These are phyloP conservation scores for Caenorhabditis sp. DNA, from an alignment of 2,888 invertebrate species.

Conservation along the genomic window DNA sequence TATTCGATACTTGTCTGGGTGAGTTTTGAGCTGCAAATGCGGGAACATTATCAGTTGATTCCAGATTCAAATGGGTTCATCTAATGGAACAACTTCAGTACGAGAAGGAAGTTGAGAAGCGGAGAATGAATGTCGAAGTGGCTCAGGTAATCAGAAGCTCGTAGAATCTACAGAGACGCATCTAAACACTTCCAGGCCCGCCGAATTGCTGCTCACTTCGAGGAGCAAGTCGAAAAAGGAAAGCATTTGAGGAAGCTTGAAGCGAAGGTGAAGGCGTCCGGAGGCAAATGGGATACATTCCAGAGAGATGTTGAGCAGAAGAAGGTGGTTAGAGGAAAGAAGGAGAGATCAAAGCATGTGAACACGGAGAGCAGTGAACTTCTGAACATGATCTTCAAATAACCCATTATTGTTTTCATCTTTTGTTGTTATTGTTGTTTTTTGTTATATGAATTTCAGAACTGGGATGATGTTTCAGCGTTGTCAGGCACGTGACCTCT, in stretches of 20 bases:
- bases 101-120: constrained; percentile 92
- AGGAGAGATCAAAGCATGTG: constrained; percentile 60
- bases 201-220: constrained; percentile 92
- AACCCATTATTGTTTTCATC: constrained; percentile 8
- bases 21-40: constrained; percentile 71
- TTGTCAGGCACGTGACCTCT: constrained; percentile 4
- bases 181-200: constrained; percentile 88
- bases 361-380: constrained; percentile 64
- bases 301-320: constrained; percentile 79
- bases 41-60: constrained; percentile 69
- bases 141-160: constrained; percentile 35
- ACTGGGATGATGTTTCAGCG: background rate
- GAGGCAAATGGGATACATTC: constrained; percentile 80
- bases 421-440: constrained; percentile 32
- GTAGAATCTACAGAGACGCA: background rate
- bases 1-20: constrained; percentile 93
- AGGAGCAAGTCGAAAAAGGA: constrained; percentile 85
- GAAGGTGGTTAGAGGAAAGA: constrained; percentile 67
- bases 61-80: constrained; percentile 95
- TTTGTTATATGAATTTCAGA: too few relatives aligned
- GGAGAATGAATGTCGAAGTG: constrained; percentile 86
- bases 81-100: constrained; percentile 94
- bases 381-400: constrained; percentile 75
- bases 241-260: constrained; percentile 80
- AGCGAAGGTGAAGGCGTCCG: constrained; percentile 79